phyloP scores from a whole-genome alignment of 1,140 invertebrate species.

The Hypsibius dujardini region DNA sequence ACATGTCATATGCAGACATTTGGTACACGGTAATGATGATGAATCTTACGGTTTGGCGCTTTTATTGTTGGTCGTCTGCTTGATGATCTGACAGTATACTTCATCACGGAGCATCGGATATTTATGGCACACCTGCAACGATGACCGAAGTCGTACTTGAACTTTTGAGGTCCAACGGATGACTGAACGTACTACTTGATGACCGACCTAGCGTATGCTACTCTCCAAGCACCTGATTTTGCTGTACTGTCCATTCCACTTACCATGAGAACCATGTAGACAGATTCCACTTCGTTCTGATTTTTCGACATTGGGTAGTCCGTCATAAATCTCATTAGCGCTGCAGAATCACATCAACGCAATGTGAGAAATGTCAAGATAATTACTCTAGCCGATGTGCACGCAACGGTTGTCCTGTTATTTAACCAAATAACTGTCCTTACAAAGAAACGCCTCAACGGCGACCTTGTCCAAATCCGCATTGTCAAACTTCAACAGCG shows the following conservation, averaged over 20 bases:
- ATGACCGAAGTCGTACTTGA: no score
- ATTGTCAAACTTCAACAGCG: conserved; percentile 60
- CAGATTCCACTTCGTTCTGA: conserved; percentile 77
- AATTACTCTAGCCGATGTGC: no score
- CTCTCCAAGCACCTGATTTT: no score
- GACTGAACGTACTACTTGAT: no score
- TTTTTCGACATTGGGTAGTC: conserved; percentile 53
- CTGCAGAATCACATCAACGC: no score
- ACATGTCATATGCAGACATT: no score
- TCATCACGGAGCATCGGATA: conserved; percentile 76
- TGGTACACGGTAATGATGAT: neutral
- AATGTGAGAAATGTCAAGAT: neutral
- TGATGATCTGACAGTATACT: conserved; percentile 95
- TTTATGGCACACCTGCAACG: conserved; percentile 78
- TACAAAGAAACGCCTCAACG: conserved; percentile 67
- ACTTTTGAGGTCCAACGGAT: no score
- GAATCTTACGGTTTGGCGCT: conserved; percentile 47
- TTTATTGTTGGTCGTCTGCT: conserved; percentile 93
- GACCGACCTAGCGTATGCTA: no score
- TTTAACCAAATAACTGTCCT: conserved; percentile 24
- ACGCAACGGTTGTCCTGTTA: neutral
- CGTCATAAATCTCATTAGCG: conserved; percentile 85
- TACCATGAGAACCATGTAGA: conserved; percentile 85
- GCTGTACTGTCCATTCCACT: no score
- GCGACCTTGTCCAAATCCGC: conserved; percentile 63